phyloP scores from a whole-genome alignment of 2,888 invertebrate species.

The Athrips mouffetella region DNA sequence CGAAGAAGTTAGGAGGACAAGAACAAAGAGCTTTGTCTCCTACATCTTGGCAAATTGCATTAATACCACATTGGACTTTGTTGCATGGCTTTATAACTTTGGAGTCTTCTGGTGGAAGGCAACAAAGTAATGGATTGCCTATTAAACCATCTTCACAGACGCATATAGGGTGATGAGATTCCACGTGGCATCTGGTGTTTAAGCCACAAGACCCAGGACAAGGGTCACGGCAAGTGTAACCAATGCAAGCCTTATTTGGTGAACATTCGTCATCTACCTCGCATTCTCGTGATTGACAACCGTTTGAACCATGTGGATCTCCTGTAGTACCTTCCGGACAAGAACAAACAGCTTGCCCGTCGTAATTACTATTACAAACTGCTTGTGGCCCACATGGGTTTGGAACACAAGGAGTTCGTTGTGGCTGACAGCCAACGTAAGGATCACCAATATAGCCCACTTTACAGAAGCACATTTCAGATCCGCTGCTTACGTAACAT shows the following conservation, averaged over 20 bases:
- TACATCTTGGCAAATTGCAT: constrained; percentile 86
- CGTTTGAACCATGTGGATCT: constrained; percentile 83
- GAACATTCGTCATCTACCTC: constrained; percentile 88
- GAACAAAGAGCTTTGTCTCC: constrained; percentile 85
- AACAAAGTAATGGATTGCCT: constrained; percentile 88
- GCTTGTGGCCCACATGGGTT: constrained; percentile 90
- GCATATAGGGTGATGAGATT: constrained; percentile 89
- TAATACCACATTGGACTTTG: constrained; percentile 87
- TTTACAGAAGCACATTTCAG: constrained; percentile 91
- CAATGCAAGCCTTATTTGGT: constrained; percentile 85
- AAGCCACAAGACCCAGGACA: constrained; percentile 90
- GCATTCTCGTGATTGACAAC: constrained; percentile 89
- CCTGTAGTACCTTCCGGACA: constrained; percentile 87
- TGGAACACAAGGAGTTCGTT: constrained; percentile 85
- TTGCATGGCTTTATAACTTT: constrained; percentile 82
- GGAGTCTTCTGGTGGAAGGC: constrained; percentile 79
- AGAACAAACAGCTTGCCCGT: constrained; percentile 84
- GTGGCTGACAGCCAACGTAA: constrained; percentile 84
- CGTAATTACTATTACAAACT: constrained; percentile 81
- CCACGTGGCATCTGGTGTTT: constrained; percentile 84
- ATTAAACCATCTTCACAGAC: constrained; percentile 83
- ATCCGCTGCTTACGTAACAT: constrained; percentile 89
- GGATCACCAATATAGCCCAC: constrained; percentile 87
- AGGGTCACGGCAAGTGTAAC: constrained; percentile 88
- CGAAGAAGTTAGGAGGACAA: constrained; percentile 85